A percentile compares a stretch with the other conserved stretches of the same genome.
These are phyloP conservation scores for Ochotona curzoniae DNA, from an alignment of 2,113 vertebrate species.

Conservation along the genomic window DNA sequence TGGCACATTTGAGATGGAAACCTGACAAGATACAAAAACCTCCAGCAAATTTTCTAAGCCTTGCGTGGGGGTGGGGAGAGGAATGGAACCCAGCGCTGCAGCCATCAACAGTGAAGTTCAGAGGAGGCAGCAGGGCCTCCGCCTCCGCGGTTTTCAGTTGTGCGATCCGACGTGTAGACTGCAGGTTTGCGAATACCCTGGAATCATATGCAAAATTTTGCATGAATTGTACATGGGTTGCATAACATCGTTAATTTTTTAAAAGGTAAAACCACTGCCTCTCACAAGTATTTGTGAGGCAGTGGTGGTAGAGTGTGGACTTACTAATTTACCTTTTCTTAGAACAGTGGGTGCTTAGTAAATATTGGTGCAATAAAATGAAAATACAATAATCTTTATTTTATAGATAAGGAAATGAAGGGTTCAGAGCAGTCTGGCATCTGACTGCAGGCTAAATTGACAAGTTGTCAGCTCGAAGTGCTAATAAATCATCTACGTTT, in stretches of 20 bases:
- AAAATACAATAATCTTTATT: background rate
- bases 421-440: constrained; percentile 12
- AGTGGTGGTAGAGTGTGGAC: background rate
- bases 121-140: too few relatives aligned
- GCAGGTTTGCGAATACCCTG: background rate
- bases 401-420: constrained; percentile 35
- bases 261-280: background rate
- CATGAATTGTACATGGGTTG: background rate
- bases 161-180: background rate
- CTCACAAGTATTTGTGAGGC: constrained; percentile 40
- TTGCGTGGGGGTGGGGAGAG: too few relatives aligned
- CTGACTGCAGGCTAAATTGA: background rate
- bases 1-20: too few relatives aligned
- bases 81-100: too few relatives aligned
- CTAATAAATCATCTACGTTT: background rate
- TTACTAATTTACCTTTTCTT: constrained; percentile 25
- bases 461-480: background rate
- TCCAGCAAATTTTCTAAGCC: too few relatives aligned
- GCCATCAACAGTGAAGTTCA: too few relatives aligned
- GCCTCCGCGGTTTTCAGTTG: background rate
- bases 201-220: constrained; percentile 31
- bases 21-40: too few relatives aligned
- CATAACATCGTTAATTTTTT: background rate
- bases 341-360: constrained; percentile 2
- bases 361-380: constrained; percentile 20